Conservation (phyloP, 2,888 invertebrate genomes). For the Lasiommata megera region DNA sequence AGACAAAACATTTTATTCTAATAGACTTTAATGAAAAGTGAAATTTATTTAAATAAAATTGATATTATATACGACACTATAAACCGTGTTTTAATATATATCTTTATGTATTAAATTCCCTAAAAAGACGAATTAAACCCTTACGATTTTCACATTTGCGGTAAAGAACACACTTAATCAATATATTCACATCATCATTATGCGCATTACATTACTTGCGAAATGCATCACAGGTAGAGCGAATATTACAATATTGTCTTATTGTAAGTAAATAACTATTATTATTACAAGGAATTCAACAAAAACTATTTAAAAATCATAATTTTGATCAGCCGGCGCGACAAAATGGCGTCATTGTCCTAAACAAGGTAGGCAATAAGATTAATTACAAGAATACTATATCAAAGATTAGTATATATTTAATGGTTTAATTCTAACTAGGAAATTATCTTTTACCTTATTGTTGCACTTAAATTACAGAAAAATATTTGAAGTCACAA, state of each 20-base stretch:
- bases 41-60: background rate
- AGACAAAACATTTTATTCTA: background rate
- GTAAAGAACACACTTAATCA: slow-evolving; percentile 34
- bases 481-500: slow-evolving; percentile 60
- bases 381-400: slow-evolving; percentile 25
- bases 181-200: slow-evolving; percentile 31
- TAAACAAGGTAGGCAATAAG: slow-evolving; percentile 60
- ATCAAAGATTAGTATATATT: background rate
- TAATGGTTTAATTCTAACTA: slow-evolving; percentile 7
- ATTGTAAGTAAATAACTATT: background rate
- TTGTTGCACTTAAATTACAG: slow-evolving; percentile 53
- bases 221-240: background rate
- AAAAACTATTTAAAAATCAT: slow-evolving; percentile 57
- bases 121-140: slow-evolving; percentile 19
- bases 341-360: slow-evolving; percentile 80
- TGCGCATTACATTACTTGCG: slow-evolving; percentile 10
- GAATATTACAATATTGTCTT: background rate
- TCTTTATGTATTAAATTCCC: background rate
- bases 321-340: slow-evolving; percentile 78
- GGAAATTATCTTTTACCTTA: slow-evolving; percentile 47
- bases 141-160: slow-evolving; percentile 26
- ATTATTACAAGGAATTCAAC: slow-evolving; percentile 46
- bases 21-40: background rate
- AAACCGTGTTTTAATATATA: background rate
- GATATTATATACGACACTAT: background rate